Evolutionary conservation across 2,888 invertebrate species (phyloP).

Genomic region (Azorinus chamasolen): DNA sequence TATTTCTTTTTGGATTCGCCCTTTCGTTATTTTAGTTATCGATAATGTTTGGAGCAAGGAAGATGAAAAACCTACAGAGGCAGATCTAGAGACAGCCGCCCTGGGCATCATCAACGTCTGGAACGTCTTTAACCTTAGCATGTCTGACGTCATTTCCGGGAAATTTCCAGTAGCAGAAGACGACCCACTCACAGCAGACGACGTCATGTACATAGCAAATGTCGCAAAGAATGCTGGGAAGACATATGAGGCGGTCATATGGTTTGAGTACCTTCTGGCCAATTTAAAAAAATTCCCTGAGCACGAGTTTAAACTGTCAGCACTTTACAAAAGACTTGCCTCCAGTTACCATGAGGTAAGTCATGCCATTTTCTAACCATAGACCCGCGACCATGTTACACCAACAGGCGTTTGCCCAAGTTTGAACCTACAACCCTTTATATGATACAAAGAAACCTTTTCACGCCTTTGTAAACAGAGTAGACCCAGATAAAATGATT

Average conservation of each 20-base stretch:
- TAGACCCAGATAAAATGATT: no score
- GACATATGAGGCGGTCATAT: slow-evolving; percentile 50
- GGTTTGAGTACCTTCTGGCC: slow-evolving; percentile 45
- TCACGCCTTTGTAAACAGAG: no score
- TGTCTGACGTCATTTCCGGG: slow-evolving; percentile 31
- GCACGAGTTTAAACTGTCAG: slow-evolving; percentile 31
- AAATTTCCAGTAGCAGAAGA: slow-evolving; percentile 18
- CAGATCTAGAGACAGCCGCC: slow-evolving; percentile 44
- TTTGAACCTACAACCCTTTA: no score
- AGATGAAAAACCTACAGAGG: slow-evolving; percentile 34
- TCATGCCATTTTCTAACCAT: no score
- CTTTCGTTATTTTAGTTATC: slow-evolving; percentile 42
- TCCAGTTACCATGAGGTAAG: slow-evolving; percentile 19
- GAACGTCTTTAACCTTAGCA: slow-evolving; percentile 44
- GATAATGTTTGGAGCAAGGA: slow-evolving; percentile 26
- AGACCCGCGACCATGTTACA: no score
- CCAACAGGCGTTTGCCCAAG: no score
- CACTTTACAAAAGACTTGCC: slow-evolving; percentile 37
- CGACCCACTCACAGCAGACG: slow-evolving; percentile 38
- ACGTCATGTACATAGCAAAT: slow-evolving; percentile 52
- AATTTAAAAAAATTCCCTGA: slow-evolving; percentile 15
- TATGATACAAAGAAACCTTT: no score
- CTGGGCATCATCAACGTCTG: slow-evolving; percentile 47
- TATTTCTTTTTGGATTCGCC: no score
- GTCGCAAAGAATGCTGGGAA: slow-evolving; percentile 43